Evolutionary conservation across 2,888 invertebrate species (phyloP).

Genomic region (Phrixothrix hirtus): DNA sequence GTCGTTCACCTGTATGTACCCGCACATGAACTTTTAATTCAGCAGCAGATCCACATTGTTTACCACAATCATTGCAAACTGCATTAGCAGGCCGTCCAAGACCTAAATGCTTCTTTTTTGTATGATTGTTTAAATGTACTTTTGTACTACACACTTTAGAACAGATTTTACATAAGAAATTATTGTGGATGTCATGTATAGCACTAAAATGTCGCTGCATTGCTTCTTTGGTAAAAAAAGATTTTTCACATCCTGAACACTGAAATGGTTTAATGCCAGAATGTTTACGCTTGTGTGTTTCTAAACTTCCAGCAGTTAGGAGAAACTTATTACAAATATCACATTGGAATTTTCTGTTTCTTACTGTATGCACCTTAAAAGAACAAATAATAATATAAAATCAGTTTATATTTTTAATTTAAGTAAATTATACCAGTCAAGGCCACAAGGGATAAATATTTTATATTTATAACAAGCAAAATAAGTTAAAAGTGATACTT

Average conservation of each 20-base stretch:
- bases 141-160: conserved; percentile 41
- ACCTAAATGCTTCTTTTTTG: conserved; percentile 40
- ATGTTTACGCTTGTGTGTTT: conserved; percentile 49
- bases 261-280: conserved; percentile 45
- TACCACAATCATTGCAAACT: conserved; percentile 37
- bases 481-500: no score
- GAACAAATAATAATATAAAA: no score
- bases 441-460: no score
- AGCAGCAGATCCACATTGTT: conserved; percentile 39
- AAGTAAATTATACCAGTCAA: no score
- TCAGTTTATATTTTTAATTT: no score
- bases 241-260: conserved; percentile 41
- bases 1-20: conserved; percentile 40
- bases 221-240: conserved; percentile 39
- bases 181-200: conserved; percentile 39
- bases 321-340: conserved; percentile 38
- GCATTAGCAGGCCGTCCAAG: conserved; percentile 35
- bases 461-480: no score
- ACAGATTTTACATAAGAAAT: conserved; percentile 38
- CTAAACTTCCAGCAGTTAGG: conserved; percentile 36
- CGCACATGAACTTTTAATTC: conserved; percentile 38
- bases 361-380: conserved; percentile 37
- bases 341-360: conserved; percentile 39
- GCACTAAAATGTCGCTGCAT: conserved; percentile 40
- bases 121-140: conserved; percentile 39